Base-by-base conservation (phyloP, 1,140 invertebrate genomes). In the Helicoverpa armigera region DNA sequence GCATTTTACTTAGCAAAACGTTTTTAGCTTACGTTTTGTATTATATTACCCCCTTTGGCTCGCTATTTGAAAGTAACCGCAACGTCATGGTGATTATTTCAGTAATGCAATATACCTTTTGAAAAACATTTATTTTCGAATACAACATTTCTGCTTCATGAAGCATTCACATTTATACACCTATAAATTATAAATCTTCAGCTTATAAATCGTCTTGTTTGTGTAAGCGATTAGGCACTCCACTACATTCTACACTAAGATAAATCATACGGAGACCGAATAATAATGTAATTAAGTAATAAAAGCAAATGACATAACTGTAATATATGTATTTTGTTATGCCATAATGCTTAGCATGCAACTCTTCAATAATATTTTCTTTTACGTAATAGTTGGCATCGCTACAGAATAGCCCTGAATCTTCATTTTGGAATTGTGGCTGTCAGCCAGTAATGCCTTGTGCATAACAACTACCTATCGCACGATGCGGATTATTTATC, bases 331-430 rank as follows among this genome's bases (percentile, higher is more conserved):
- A 29, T 74, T 35, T 56, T 74, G 31, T 58, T 58, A 35, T 58
- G 14, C 10, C n/a, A 67, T 77, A 76, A 51, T 80, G 86, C 85
- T 85, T 90, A 89, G 87, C 88, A 90, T 91, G 87, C 85, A 83
- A 87, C 85, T 85, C 84, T 88, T 89, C 82, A 90, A 88, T 79
- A 90, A 87, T 79, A 69, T 70, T 67, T 90, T 84, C 85, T 87
- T 86, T 83, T 85, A 86, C 79, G 80, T 88, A 88, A 88, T 87
- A 88, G 80, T 93, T 93, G 91, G 90, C 92, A 91, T 87, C 85
- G 83, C 82, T 88, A 82, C 85, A 86, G 29, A 81, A 82, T 31
- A 53, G 76, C 43, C 56, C 75, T 60, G 16, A 85, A 85, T 84
- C 79, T 84, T 75, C 83, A 83, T 85, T 81, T 75, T 83, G 54